Base-by-base conservation (phyloP, 2,888 invertebrate species). In the Boloria euphrosyne region DNA sequence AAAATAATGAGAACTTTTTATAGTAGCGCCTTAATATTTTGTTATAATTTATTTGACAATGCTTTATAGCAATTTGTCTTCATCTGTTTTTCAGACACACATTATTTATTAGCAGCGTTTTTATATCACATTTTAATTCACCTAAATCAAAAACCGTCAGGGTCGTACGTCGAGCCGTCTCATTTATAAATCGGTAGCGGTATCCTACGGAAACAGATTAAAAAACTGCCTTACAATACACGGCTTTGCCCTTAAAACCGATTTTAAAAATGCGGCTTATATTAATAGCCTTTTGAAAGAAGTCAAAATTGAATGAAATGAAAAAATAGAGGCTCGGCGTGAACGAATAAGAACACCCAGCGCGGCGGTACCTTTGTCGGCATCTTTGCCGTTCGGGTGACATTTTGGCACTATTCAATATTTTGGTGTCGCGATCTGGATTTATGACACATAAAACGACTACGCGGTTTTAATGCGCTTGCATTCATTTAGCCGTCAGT, bases 401-500 rank as follows among this genome's bases (percentile, higher is more conserved):
- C 92, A 92, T 90, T 92, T 91, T 91, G 91, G 86, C 91, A 92
- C 91, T 86, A 91, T 92, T 89, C 91, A 92, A 89, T 90, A 89
- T 88, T 89, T 90, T 86, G 89, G 89, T 87, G 87, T 88, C 84
- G 87, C 88, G 86, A 87, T 85, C 81, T 85, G 85, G 87, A 92
- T 91, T 92, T 92, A 91, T 88, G 90, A 83, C 83, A 80, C 78
- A 83, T 80, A 84, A 82, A 84, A 85, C 80, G 83, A 86, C 87
- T 82, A 84, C 82, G 82, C 81, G 79, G 78, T 75, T 80, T 82
- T 80, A 81, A 75, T 75, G 72, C 72, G 70, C 67, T 60, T 62
- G 69, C 67, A 66, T 58, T 75, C 72, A 68, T 73, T 68, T 73
- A 66, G 64, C 69, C 47, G 58, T 65, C 58, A 51, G 64, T 66